Conservation (phyloP, 2,797 vertebrate genomes). For the Hybognathus amarus region DNA sequence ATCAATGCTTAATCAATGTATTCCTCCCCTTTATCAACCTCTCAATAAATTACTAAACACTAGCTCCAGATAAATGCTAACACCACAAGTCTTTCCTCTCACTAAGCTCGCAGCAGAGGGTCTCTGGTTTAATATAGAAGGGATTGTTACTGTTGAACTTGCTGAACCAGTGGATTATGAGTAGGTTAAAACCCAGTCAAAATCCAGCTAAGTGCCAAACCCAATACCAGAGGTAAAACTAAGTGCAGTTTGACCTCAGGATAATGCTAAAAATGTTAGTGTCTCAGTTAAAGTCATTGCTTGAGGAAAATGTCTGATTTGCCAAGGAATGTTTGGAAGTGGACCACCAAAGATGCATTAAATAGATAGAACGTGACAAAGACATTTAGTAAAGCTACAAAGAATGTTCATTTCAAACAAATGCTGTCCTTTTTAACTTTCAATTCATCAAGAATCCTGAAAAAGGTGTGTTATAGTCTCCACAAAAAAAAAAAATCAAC, state of each 20-base stretch:
- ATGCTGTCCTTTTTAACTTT: neutral
- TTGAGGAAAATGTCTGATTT: neutral
- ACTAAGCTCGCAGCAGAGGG: slow-evolving; percentile 23
- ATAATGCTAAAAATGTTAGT: neutral
- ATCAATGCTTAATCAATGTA: slow-evolving; percentile 41
- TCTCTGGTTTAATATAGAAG: slow-evolving; percentile 67
- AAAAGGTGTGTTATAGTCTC: neutral
- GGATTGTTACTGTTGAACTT: slow-evolving; percentile 70
- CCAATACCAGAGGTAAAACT: slow-evolving; percentile 68
- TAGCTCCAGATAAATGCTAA: slow-evolving; percentile 12
- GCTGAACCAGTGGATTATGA: slow-evolving; percentile 78
- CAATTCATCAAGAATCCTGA: neutral
- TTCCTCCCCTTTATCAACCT: slow-evolving; percentile 27
- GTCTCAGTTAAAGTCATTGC: neutral
- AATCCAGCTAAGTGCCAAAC: slow-evolving; percentile 60
- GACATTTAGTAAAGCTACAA: too few species aligned
- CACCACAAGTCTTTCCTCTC: neutral
- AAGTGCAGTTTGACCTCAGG: slow-evolving; percentile 55
- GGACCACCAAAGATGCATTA: neutral
- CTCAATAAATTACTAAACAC: slow-evolving; percentile 23
- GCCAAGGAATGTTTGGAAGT: neutral
- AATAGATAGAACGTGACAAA: too few species aligned
- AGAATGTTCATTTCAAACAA: neutral
- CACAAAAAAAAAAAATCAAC: neutral
- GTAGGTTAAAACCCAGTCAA: slow-evolving; percentile 71